Conservation (phyloP, 2,888 invertebrate species). For the Hedychridium roseum region DNA sequence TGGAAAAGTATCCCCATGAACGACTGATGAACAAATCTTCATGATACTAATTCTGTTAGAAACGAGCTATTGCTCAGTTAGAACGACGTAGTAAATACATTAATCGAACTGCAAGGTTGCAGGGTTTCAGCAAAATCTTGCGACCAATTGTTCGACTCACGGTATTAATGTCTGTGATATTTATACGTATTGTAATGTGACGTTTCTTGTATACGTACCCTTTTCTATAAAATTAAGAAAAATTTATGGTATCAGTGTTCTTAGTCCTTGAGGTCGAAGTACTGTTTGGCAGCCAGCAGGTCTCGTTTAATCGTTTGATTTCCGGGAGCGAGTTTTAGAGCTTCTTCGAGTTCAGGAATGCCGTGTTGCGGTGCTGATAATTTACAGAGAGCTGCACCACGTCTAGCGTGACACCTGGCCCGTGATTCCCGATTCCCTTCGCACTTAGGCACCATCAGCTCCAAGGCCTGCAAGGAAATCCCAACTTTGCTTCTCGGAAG, state of each 20-base stretch:
- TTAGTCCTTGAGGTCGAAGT: slow-evolving; percentile 36
- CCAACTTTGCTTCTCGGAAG: background rate
- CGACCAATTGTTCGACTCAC: too few species aligned
- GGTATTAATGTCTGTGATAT: slow-evolving; percentile 34
- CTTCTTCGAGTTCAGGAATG: slow-evolving; percentile 78
- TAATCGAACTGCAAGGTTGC: too few species aligned
- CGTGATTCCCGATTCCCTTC: slow-evolving; percentile 76
- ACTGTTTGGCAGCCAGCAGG: slow-evolving; percentile 54
- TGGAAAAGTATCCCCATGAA: too few species aligned
- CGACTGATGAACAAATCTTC: too few species aligned
- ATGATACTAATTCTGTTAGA: too few species aligned
- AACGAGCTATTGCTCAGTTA: too few species aligned
- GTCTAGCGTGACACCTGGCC: slow-evolving; percentile 76
- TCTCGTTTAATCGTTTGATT: slow-evolving; percentile 71
- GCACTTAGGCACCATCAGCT: slow-evolving; percentile 77
- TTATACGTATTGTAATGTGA: slow-evolving; percentile 15
- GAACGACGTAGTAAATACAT: too few species aligned
- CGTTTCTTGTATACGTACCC: slow-evolving; percentile 1
- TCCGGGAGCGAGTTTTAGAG: slow-evolving; percentile 72
- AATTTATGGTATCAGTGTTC: too few species aligned
- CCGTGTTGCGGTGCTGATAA: slow-evolving; percentile 76
- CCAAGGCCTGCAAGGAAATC: slow-evolving; percentile 69
- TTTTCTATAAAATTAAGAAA: background rate
- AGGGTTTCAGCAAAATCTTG: too few species aligned
- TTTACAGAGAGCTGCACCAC: slow-evolving; percentile 78